Evolutionary conservation across 2,888 invertebrate genomes (phyloP), one percentile per base, ranked within the genome.

Genomic region (Horisme vitalbata): DNA sequence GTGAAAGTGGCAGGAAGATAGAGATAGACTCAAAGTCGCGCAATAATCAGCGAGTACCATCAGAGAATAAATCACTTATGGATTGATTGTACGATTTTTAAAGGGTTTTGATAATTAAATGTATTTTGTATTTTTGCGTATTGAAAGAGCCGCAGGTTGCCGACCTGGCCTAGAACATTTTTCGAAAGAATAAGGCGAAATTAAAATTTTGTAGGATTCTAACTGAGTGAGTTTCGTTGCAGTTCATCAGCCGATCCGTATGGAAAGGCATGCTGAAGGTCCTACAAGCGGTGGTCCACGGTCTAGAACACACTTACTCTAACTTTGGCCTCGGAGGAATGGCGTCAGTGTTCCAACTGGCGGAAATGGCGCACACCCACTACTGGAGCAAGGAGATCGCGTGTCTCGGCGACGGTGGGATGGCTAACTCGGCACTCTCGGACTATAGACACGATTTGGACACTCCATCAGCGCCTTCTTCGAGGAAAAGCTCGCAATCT

Each of bases 311-410:
- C 52, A 97, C 98, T 0, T 98, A 95, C 77, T 93, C 94, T 28
- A 98, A 98, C 87, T 96, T 97, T 67, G 98, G 99, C 0, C 91
- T 97, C 1, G 99, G 99, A 21, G 99, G 99, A 12, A 97, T 99
- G 96, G 98, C 98, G 2, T 97, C 98, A 0, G 97, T 97, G 11
- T 99, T 98, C 82, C 97, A 98, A 84, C 91, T 99, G 57, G 94
- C 99, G 68, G 99, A 99, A 91, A 98, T 99, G 72, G 97, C 98
- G 2, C 99, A 99, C 79, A 99, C 99, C 0, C 99, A 99, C 84
- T 99, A 95, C 78, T 98, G 98, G 97, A 95, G 95, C 62, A 95
- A 96, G 71, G 97, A 97, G 75, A 77, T 96, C 5, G 90, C 92
- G 0, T 93, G 92, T 0, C 52, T 84, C 4, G 47, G 47, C 1